Evolutionary conservation across 2,797 vertebrate species (phyloP).

Genomic region (Lates japonicus): DNA sequence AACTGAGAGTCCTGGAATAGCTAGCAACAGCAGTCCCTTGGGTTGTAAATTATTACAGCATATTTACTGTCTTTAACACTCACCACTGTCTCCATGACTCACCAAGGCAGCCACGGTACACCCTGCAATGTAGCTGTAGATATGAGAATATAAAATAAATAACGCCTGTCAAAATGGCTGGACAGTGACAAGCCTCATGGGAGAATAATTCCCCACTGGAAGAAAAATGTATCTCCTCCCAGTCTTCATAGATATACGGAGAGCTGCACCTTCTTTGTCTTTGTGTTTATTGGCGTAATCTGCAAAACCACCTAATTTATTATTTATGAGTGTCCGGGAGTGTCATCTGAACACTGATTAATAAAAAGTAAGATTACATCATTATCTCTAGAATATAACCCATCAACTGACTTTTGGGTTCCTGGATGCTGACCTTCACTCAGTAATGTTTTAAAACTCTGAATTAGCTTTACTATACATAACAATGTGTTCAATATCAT

Average conservation of each 20-base stretch:
- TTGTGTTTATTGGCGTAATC: background rate
- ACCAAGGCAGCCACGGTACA: background rate
- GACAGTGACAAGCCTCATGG: background rate
- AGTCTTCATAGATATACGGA: background rate
- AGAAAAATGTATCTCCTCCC: background rate
- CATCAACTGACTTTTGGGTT: background rate
- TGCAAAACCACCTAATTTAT: no score
- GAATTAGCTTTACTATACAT: background rate
- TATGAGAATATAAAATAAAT: background rate
- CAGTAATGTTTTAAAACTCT: background rate
- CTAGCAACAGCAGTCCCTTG: no score
- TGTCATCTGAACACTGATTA: no score
- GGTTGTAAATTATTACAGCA: no score
- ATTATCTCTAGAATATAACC: background rate
- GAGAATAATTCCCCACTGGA: background rate
- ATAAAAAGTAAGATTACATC: no score
- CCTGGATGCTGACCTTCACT: slow-evolving; percentile 5
- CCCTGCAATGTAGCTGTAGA: background rate
- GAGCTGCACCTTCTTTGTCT: background rate
- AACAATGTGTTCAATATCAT: background rate
- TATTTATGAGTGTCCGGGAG: no score
- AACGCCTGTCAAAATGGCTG: background rate
- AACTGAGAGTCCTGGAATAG: background rate
- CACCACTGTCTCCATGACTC: no score
- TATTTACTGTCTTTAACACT: no score